Evolutionary conservation across 1,140 invertebrate species (phyloP).

Genomic region (Anagrus nilaparvatae): DNA sequence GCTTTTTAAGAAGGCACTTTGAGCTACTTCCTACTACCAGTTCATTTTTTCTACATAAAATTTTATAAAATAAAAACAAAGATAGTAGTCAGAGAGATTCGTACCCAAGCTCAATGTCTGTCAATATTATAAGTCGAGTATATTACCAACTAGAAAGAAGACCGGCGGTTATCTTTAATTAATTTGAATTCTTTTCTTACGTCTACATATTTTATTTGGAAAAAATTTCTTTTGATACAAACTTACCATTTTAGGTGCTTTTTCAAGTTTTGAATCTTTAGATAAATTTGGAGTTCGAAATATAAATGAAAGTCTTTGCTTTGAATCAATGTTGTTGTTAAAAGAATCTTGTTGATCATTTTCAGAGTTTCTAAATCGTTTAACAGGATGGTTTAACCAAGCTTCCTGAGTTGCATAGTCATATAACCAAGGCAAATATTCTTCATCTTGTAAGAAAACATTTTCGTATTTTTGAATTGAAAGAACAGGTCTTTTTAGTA

Average conservation of each 20-base stretch:
- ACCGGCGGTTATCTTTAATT: too few species aligned
- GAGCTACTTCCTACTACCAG: too few species aligned
- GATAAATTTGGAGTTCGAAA: constrained; percentile 27
- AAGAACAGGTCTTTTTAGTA: constrained; percentile 65
- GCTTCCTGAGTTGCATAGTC: constrained; percentile 76
- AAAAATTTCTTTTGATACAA: constrained; percentile 5
- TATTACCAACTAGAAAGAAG: too few species aligned
- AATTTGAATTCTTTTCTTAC: too few species aligned
- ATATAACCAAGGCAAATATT: constrained; percentile 74
- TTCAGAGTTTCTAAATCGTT: constrained; percentile 53
- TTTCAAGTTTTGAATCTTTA: constrained; percentile 41
- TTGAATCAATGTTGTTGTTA: constrained; percentile 25
- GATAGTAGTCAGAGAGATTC: too few species aligned
- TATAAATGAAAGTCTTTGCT: too few species aligned
- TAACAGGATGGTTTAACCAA: constrained; percentile 83
- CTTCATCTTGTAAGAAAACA: constrained; percentile 65
- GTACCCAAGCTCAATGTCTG: too few species aligned
- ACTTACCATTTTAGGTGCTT: constrained; percentile 30
- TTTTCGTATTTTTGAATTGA: constrained; percentile 62
- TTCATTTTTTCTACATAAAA: too few species aligned
- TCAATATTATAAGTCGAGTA: too few species aligned
- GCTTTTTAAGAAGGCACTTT: too few species aligned
- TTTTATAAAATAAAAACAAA: too few species aligned
- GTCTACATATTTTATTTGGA: constrained; percentile 34
- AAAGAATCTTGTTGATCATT: constrained; percentile 19